These are phyloP conservation scores for Microctonus brassicae DNA, from an alignment of 2,888 invertebrate species.

Conservation along the genomic window DNA sequence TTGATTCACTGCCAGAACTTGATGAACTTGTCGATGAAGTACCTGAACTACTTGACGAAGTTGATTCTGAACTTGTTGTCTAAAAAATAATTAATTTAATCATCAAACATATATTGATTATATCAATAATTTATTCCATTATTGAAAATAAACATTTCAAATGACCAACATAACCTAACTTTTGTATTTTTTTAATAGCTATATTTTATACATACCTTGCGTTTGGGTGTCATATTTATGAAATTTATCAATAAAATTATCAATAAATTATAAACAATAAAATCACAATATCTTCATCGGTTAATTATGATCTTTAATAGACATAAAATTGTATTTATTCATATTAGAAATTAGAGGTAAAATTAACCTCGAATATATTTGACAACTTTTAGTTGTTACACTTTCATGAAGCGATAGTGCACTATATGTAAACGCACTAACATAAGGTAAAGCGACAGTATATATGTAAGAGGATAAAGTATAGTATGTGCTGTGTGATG, in stretches of 20 bases:
- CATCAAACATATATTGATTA: background rate
- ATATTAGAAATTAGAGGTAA: no score
- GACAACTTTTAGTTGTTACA: no score
- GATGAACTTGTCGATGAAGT: constrained; percentile 67
- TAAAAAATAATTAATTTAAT: constrained; percentile 37
- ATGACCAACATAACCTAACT: constrained; percentile 13
- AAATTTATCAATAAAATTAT: background rate
- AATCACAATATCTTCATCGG: background rate
- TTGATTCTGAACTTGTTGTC: constrained; percentile 67
- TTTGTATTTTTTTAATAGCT: no score
- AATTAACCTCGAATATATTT: no score
- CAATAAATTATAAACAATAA: background rate
- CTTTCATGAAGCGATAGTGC: no score
- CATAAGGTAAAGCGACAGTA: no score
- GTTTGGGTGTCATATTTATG: constrained; percentile 63
- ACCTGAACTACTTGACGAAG: constrained; percentile 63
- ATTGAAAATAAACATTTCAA: background rate
- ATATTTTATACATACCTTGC: no score
- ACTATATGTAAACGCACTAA: no score
- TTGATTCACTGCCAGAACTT: constrained; percentile 66
- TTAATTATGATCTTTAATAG: no score
- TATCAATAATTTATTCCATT: background rate
- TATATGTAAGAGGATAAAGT: no score
- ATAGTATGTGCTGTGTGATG: no score
- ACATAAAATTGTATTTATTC: no score